Conservation (phyloP, 2,888 invertebrate species). For the Alsophila aescularia region DNA sequence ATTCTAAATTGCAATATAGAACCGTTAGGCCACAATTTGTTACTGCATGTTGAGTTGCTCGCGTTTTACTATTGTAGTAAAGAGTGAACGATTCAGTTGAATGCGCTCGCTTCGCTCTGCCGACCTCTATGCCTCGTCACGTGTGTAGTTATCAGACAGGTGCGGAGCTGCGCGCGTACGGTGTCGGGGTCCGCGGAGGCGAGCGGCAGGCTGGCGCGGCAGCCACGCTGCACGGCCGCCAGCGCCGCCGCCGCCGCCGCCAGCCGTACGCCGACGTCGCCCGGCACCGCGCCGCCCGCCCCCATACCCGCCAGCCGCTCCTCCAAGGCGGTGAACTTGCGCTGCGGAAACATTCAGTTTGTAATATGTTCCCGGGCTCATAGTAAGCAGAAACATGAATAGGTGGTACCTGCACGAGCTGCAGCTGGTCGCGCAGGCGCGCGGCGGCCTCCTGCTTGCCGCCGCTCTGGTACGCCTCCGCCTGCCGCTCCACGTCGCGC, state of each 20-base stretch:
- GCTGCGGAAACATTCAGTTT: conserved; percentile 34
- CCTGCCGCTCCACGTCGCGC: conserved; percentile 86
- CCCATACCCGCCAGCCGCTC: conserved; percentile 33
- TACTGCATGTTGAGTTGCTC: too few relatives aligned
- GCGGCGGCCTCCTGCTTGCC: conserved; percentile 88
- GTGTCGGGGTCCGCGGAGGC: conserved; percentile 90
- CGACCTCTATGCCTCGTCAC: neutral
- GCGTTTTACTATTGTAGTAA: neutral
- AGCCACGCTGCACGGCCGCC: conserved; percentile 87
- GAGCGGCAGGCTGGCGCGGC: conserved; percentile 82
- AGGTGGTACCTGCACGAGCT: conserved; percentile 19
- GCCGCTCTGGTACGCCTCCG: conserved; percentile 86
- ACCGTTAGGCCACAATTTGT: too few relatives aligned
- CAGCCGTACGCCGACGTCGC: conserved; percentile 83
- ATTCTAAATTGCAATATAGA: too few relatives aligned
- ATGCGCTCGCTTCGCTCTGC: too few relatives aligned
- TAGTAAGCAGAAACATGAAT: too few relatives aligned
- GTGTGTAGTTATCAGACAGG: conserved; percentile 87
- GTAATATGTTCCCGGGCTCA: too few relatives aligned
- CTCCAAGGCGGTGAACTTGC: conserved; percentile 46
- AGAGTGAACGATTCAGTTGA: too few relatives aligned
- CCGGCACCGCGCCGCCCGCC: conserved; percentile 42
- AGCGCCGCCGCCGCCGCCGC: conserved; percentile 88
- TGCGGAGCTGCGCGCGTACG: conserved; percentile 89
- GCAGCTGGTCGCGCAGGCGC: conserved; percentile 31